These are phyloP conservation scores for Cephalopholis sonnerati DNA, from an alignment of 2,113 vertebrate genomes.

Conservation along the genomic window DNA sequence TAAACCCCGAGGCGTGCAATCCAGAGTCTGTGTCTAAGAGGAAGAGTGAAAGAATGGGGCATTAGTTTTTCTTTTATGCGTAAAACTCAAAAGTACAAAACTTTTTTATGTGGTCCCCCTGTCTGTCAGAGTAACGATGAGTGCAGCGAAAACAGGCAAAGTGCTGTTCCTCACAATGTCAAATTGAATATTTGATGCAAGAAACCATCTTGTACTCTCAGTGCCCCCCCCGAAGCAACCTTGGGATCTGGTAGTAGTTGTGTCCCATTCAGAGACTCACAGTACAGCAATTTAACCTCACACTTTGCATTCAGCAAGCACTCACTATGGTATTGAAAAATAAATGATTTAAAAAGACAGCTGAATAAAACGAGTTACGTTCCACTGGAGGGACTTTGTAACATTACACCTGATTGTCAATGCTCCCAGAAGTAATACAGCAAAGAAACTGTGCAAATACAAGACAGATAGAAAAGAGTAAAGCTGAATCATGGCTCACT, in stretches of 20 bases:
- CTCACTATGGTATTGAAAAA: constrained; percentile 17
- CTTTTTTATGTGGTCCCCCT: constrained; percentile 6
- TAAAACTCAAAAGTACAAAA: constrained; percentile 5
- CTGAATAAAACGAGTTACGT: not conserved
- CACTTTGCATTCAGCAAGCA: constrained; percentile 6
- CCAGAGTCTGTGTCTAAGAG: not conserved
- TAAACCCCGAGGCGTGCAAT: not conserved
- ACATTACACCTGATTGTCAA: not conserved
- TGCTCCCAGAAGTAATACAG: not conserved
- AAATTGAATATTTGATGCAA: constrained; percentile 35
- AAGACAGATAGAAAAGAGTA: not conserved
- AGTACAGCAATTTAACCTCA: constrained; percentile 7
- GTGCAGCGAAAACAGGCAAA: constrained; percentile 11
- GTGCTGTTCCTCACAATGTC: not conserved
- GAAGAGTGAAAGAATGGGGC: not conserved
- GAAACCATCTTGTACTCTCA: constrained; percentile 21
- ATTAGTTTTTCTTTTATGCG: not conserved
- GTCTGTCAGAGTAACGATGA: not conserved
- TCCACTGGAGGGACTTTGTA: not conserved
- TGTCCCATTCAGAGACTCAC: constrained; percentile 20
- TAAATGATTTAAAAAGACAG: constrained; percentile 31
- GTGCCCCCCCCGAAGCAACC: constrained; percentile 17
- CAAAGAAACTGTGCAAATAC: not conserved
- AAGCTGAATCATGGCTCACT: not conserved
- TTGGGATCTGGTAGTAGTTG: constrained; percentile 22